phyloP scores from a whole-genome alignment of 2,888 invertebrate species.

The Colletes collaris region DNA sequence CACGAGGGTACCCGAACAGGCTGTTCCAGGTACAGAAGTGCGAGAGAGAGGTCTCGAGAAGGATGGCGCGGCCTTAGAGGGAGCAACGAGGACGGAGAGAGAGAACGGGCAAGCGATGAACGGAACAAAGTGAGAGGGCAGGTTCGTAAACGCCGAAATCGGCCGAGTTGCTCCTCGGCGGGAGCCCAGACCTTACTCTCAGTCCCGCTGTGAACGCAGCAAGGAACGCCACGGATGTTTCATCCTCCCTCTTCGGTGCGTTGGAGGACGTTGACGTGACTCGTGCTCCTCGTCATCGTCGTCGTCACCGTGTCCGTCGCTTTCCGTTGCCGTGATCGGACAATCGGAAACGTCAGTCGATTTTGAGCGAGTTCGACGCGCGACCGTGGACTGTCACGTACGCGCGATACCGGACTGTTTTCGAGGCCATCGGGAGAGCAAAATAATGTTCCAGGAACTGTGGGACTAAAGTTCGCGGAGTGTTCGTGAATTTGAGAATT shows the following conservation, averaged over 20 bases:
- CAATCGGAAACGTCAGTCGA: neutral
- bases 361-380: neutral
- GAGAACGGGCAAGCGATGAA: neutral
- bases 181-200: slow-evolving; percentile 75
- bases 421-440: neutral
- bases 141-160: slow-evolving; percentile 62
- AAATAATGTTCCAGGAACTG: neutral
- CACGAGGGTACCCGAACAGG: slow-evolving; percentile 38
- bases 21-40: neutral
- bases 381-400: neutral
- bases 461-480: neutral
- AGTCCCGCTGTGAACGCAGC: slow-evolving; percentile 83
- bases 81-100: slow-evolving; percentile 5
- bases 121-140: slow-evolving; percentile 46
- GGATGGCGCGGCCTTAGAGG: neutral
- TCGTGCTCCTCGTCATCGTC: slow-evolving; percentile 23
- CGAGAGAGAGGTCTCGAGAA: neutral
- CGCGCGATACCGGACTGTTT: neutral
- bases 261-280: slow-evolving; percentile 48
- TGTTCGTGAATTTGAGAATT: neutral
- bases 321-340: neutral
- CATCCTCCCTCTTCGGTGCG: slow-evolving; percentile 43
- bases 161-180: slow-evolving; percentile 81
- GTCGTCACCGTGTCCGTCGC: slow-evolving; percentile 18
- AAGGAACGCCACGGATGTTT: slow-evolving; percentile 78